A percentile compares a stretch with the other conserved stretches of the same genome.
Evolutionary conservation across 2,888 invertebrate species (phyloP).

Genomic region (Leucophora obtusa): DNA sequence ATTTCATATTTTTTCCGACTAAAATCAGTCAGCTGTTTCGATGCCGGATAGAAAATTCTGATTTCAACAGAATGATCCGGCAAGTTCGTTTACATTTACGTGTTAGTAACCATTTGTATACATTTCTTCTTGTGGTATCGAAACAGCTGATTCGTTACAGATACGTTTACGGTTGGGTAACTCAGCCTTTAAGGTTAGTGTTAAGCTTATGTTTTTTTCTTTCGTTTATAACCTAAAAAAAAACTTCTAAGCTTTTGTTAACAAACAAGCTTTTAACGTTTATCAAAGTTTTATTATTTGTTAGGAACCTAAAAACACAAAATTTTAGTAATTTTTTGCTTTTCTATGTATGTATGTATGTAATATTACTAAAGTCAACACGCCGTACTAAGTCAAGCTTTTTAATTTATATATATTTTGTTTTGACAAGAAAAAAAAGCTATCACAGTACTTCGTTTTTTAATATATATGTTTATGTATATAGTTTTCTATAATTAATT

Average conservation of each 20-base stretch:
- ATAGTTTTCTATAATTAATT: conserved; percentile 9
- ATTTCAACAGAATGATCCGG: too few species aligned
- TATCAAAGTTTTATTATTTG: background rate
- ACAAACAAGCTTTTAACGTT: background rate
- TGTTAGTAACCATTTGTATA: too few species aligned
- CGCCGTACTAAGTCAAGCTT: conserved; percentile 64
- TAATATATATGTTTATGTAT: conserved; percentile 43
- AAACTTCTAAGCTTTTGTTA: background rate
- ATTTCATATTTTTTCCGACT: too few species aligned
- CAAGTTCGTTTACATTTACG: too few species aligned
- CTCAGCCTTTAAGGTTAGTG: background rate
- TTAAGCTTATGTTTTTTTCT: background rate
- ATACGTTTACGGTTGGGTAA: too few species aligned
- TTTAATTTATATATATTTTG: conserved; percentile 25
- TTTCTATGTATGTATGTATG: conserved; percentile 37
- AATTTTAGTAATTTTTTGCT: conserved; percentile 36
- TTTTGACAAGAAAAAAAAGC: conserved; percentile 67
- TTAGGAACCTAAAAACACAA: conserved; percentile 62
- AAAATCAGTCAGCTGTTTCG: too few species aligned
- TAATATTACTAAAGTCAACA: conserved; percentile 42
- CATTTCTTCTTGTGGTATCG: too few species aligned
- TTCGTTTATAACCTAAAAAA: background rate
- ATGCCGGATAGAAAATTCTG: too few species aligned
- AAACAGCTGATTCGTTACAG: too few species aligned
- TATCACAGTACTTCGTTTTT: conserved; percentile 75